These are phyloP conservation scores for Drosophila longiperda DNA, from an alignment of 2,888 invertebrate genomes.

Conservation along the genomic window DNA sequence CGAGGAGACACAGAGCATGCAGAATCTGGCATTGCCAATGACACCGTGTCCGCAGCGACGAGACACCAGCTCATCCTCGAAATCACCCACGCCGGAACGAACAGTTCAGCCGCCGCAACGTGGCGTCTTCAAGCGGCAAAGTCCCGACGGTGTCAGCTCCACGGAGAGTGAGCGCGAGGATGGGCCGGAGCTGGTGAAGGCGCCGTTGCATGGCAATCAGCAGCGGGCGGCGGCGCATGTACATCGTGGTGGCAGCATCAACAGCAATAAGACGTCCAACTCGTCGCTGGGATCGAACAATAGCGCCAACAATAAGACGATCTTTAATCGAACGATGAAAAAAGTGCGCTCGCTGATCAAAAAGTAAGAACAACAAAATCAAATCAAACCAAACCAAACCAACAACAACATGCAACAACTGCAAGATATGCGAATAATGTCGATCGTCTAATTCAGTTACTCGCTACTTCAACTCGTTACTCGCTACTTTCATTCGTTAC, in stretches of 20 bases:
- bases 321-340: constrained; percentile 93
- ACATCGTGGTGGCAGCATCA: constrained; percentile 76
- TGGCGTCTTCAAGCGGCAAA: constrained; percentile 73
- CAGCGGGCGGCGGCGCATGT: constrained; percentile 79
- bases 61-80: constrained; percentile 73
- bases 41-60: constrained; percentile 71
- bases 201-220: constrained; percentile 61
- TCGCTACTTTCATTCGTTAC: constrained; percentile 31
- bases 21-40: constrained; percentile 81
- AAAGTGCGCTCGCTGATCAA: constrained; percentile 91
- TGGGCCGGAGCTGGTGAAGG: constrained; percentile 58
- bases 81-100: constrained; percentile 81
- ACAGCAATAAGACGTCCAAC: constrained; percentile 73
- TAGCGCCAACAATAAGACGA: constrained; percentile 88
- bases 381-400: constrained; percentile 7
- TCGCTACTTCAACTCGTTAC: constrained; percentile 46
- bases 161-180: constrained; percentile 84
- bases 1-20: constrained; percentile 84
- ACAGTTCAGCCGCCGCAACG: constrained; percentile 27
- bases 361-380: constrained; percentile 84
- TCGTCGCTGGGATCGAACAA: constrained; percentile 85
- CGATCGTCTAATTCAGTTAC: constrained; percentile 23
- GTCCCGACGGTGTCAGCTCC: constrained; percentile 85
- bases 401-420: constrained; percentile 22
- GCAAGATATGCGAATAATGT: constrained; percentile 33